Conservation (phyloP, 2,888 invertebrate species). For the Lasioglossum figueresi region DNA sequence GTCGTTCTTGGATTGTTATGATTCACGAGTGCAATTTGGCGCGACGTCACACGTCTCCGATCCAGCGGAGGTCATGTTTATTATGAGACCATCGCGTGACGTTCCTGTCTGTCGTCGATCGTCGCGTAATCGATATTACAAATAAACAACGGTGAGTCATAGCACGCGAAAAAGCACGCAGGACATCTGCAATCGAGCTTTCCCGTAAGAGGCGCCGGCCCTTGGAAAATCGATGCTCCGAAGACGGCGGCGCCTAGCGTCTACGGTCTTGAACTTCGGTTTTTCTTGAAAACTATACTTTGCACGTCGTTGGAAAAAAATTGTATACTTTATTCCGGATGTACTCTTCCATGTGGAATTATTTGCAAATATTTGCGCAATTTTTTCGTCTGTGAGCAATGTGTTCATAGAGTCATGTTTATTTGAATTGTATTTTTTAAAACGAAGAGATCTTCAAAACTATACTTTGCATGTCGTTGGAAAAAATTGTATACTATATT, state of each 20-base stretch:
- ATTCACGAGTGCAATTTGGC: conserved; percentile 42
- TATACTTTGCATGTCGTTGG: neutral
- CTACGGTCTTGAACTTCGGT: neutral
- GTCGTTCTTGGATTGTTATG: conserved; percentile 11
- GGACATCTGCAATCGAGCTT: neutral
- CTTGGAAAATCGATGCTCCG: neutral
- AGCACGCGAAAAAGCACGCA: neutral
- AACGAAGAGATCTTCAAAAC: neutral
- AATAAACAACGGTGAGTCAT: conserved; percentile 9
- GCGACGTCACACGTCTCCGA: conserved; percentile 36
- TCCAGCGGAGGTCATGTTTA: conserved; percentile 10
- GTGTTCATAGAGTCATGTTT: too few species aligned
- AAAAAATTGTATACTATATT: neutral
- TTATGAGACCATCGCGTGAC: neutral
- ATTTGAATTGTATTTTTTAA: too few species aligned
- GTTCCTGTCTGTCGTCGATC: neutral
- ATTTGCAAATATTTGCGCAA: too few species aligned
- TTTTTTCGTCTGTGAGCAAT: too few species aligned
- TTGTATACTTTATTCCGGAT: neutral
- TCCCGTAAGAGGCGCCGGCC: neutral
- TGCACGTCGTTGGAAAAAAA: neutral
- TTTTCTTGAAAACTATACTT: neutral
- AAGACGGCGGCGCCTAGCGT: neutral
- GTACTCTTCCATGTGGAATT: neutral
- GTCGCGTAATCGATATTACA: neutral